Evolutionary conservation across 2,888 invertebrate genomes (phyloP).

Genomic region (Amphimallon solstitiale): DNA sequence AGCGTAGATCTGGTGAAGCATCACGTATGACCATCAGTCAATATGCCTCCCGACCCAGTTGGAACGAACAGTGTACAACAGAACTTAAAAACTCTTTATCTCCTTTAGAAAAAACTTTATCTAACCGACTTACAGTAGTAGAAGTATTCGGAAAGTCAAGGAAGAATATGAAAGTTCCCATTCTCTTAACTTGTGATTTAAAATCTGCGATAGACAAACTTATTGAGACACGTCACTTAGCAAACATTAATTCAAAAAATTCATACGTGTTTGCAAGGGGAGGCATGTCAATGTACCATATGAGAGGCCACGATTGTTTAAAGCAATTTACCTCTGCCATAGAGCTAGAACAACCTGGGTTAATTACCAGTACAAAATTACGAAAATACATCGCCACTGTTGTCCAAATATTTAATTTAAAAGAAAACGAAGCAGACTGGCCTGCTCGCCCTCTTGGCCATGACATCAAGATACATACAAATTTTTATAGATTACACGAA

Average conservation of each 20-base stretch:
- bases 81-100: constrained; percentile 28
- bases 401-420: constrained; percentile 48
- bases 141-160: constrained; percentile 16
- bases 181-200: too few relatives aligned
- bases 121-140: constrained; percentile 13
- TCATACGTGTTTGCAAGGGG: constrained; percentile 14
- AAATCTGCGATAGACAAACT: constrained; percentile 1
- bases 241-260: constrained; percentile 1
- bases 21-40: background rate
- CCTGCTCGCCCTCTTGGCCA: constrained; percentile 49
- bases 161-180: background rate
- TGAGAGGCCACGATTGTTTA: constrained; percentile 25
- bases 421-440: constrained; percentile 49
- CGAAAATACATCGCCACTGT: constrained; percentile 50
- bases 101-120: constrained; percentile 21
- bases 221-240: background rate
- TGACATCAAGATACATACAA: constrained; percentile 47
- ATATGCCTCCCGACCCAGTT: constrained; percentile 6
- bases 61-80: constrained; percentile 3
- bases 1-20: constrained; percentile 13
- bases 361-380: constrained; percentile 47
- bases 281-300: background rate
- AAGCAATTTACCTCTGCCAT: background rate
- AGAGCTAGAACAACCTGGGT: constrained; percentile 35
- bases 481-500: constrained; percentile 51